Evolutionary conservation across 1,140 invertebrate genomes (phyloP).

Genomic region (Meloidogyne floridensis): DNA sequence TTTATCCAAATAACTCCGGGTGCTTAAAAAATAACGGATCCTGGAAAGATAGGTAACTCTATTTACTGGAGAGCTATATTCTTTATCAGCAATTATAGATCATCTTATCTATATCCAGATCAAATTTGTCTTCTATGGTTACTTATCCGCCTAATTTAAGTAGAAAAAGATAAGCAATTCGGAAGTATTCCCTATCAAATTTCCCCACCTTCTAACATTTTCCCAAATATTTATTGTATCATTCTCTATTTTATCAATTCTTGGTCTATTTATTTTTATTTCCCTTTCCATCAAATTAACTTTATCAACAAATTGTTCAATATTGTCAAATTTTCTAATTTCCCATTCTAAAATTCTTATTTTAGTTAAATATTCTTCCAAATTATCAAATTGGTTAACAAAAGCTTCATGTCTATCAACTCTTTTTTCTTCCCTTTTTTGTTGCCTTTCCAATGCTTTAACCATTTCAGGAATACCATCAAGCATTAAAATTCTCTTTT

Average conservation of each 20-base stretch:
- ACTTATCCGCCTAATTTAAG: too few species aligned
- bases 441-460: neutral
- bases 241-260: neutral
- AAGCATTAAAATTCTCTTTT: neutral
- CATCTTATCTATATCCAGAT: too few species aligned
- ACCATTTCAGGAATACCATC: neutral
- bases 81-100: too few species aligned
- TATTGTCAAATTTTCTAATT: conserved; percentile 6
- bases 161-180: too few species aligned
- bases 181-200: neutral
- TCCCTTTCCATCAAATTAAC: neutral
- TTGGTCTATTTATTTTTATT: conserved; percentile 4
- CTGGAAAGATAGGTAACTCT: too few species aligned
- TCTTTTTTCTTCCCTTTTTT: neutral
- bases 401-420: neutral
- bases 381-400: conserved; percentile 1
- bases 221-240: conserved; percentile 9
- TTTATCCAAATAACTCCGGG: too few species aligned
- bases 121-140: too few species aligned
- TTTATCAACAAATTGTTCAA: conserved; percentile 10
- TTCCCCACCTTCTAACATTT: neutral
- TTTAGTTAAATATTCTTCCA: conserved; percentile 6
- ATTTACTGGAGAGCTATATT: too few species aligned
- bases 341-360: neutral
- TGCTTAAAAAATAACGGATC: too few species aligned